Evolutionary conservation across 2,888 invertebrate species (phyloP), one percentile per base, ranked within the genome.

Genomic region (Peribatodes rhomboidaria): DNA sequence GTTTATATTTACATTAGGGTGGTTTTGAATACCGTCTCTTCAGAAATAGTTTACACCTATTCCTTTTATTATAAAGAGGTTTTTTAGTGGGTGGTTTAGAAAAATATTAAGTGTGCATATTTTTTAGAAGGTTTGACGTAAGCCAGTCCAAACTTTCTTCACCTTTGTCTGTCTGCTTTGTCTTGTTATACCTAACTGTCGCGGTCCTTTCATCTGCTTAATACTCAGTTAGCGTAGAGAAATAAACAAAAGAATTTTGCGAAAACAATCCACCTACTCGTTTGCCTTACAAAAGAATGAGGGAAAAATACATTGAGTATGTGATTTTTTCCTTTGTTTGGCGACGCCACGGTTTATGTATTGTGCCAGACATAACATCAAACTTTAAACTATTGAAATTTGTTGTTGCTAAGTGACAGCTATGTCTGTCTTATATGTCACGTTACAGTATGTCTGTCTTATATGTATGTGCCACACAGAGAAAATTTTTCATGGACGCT

Each of bases 241-340:
- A 49, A 44, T n/a, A 16, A 44, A 56, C 56, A 62, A 56, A 59
- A 62, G 56, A 35, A 14, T 44, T 39, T 52, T 49, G 54, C 55
- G 35, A 61, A 61, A 55, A 55, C 35, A 55, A 20, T 20, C 31
- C 46, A 39, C 60, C 46, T 20, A 59, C 20, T 37, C 42, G 13
- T 18, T 14, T 14, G 20, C 20, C 20, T 14, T 22, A 20, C 33
- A 46, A 46, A 31, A 56, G 20, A n/a, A 16, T 31, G 20, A 20
- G 42, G 1, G 0, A n/a, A 55, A 49, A 47, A 46, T 22, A 22
- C 18, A n/a, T 46, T 22, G 20, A 1, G 11, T 41, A 16, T 16
- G 2, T 20, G 6, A 1, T 16, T 47, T 47, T 31, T 47, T 27
- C 0, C 31, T 31, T 47, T 47, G 47, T 47, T 14, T 31, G 14